A percentile compares a stretch with the other conserved stretches of the same genome.
phyloP scores from a whole-genome alignment of 2,113 vertebrate genomes.

The Potamarius usumacintae region DNA sequence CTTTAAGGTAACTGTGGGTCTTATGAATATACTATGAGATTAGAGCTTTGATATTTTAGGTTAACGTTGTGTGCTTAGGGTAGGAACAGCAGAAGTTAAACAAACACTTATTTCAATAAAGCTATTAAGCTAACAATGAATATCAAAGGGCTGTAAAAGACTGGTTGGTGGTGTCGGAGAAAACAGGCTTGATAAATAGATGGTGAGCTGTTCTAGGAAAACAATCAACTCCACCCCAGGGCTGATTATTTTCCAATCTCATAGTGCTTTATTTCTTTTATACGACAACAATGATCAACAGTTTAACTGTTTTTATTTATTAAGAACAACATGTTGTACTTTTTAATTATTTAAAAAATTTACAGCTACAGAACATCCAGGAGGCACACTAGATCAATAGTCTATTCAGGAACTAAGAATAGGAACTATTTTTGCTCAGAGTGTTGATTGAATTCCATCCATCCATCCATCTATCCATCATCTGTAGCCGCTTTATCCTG shows the following conservation, averaged over 20 bases:
- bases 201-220: too few species aligned
- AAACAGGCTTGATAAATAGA: not conserved
- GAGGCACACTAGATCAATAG: not conserved
- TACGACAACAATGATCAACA: not conserved
- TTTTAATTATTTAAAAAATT: not conserved
- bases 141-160: not conserved
- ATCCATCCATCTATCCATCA: too few species aligned
- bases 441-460: too few species aligned
- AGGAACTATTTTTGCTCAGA: too few species aligned
- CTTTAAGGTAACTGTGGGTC: constrained; percentile 68
- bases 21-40: not conserved
- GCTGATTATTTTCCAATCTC: not conserved
- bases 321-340: not conserved
- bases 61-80: too few species aligned
- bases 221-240: not conserved
- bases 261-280: not conserved
- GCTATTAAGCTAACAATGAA: too few species aligned
- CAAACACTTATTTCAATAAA: too few species aligned
- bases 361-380: not conserved
- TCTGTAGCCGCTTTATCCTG: too few species aligned
- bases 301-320: not conserved
- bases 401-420: too few species aligned
- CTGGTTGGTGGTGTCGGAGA: not conserved
- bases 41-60: too few species aligned
- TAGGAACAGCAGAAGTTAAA: too few species aligned